Percentiles rank a stretch among this genome's conserved stretches.
Evolutionary conservation across 2,113 vertebrate genomes (phyloP).

Genomic region (Ctenomys sociabilis): DNA sequence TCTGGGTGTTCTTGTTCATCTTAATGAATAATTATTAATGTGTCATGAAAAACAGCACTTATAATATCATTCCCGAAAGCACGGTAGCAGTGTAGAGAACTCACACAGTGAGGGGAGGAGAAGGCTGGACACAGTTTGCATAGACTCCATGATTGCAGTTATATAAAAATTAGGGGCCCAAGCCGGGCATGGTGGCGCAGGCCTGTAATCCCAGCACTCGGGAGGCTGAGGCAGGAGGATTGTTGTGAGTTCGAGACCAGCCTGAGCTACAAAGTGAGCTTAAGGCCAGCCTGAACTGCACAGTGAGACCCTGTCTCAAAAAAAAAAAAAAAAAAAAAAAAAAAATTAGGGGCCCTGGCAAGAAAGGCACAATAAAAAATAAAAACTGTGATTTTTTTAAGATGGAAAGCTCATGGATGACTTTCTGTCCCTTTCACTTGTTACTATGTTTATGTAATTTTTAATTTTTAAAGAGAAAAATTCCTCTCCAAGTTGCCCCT

Average conservation of each 20-base stretch:
- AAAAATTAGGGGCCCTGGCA: constrained; percentile 63
- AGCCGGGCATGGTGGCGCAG: too few species aligned
- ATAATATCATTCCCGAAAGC: constrained; percentile 10
- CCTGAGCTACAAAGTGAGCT: too few species aligned
- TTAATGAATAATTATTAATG: constrained; percentile 74
- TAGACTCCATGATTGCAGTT: not conserved
- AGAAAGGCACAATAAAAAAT: constrained; percentile 28
- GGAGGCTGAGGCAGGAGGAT: too few species aligned
- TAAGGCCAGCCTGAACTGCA: too few species aligned
- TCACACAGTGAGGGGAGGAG: not conserved
- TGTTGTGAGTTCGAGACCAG: too few species aligned
- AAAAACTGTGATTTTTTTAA: constrained; percentile 53
- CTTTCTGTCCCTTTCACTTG: constrained; percentile 48
- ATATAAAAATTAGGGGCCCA: constrained; percentile 59
- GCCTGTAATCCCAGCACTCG: too few species aligned
- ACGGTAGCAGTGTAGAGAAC: not conserved
- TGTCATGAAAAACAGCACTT: constrained; percentile 52
- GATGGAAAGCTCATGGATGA: constrained; percentile 42
- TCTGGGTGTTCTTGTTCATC: constrained; percentile 66
- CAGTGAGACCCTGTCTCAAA: too few species aligned
- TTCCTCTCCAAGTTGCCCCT: constrained; percentile 21
- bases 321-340: too few species aligned
- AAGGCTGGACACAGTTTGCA: not conserved
- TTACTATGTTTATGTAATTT: constrained; percentile 58
- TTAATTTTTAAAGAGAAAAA: constrained; percentile 48